A percentile compares a stretch with the other conserved stretches of the same genome.
Evolutionary conservation across 2,113 vertebrate species (phyloP).

Genomic region (Cochlearius cochlearius): DNA sequence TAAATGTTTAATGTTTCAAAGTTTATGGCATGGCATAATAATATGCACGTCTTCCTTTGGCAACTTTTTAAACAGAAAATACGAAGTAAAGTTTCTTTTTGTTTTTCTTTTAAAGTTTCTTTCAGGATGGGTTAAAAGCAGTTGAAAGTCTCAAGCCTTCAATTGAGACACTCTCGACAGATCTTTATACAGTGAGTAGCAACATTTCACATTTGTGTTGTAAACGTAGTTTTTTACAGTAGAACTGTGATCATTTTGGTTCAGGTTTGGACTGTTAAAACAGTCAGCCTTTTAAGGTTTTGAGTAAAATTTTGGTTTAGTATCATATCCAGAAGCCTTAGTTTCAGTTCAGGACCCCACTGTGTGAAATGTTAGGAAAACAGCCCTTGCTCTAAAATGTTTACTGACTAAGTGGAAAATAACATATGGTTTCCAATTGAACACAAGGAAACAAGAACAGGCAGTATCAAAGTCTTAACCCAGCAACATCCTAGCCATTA

Average conservation of each 20-base stretch:
- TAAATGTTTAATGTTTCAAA: neutral
- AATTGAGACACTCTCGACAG: constrained; percentile 93
- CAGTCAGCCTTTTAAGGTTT: neutral
- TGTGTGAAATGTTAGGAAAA: neutral
- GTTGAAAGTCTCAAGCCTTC: constrained; percentile 97
- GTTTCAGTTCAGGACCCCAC: neutral
- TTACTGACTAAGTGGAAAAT: neutral
- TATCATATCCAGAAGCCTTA: neutral
- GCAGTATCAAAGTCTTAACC: neutral
- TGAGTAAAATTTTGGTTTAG: neutral
- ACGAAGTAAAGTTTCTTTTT: neutral
- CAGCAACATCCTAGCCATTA: neutral
- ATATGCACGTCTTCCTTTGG: neutral
- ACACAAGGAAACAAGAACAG: neutral
- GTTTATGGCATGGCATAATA: neutral
- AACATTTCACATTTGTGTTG: neutral
- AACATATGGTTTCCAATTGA: neutral
- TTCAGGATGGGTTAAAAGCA: constrained; percentile 97
- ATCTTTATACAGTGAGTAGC: constrained; percentile 87
- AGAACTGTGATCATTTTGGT: neutral
- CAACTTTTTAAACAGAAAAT: neutral
- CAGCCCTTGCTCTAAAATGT: neutral
- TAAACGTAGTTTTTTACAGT: neutral
- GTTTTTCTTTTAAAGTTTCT: constrained; percentile 82
- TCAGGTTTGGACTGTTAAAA: neutral